phyloP scores from a whole-genome alignment of 2,113 vertebrate species.

The Perca flavescens region DNA sequence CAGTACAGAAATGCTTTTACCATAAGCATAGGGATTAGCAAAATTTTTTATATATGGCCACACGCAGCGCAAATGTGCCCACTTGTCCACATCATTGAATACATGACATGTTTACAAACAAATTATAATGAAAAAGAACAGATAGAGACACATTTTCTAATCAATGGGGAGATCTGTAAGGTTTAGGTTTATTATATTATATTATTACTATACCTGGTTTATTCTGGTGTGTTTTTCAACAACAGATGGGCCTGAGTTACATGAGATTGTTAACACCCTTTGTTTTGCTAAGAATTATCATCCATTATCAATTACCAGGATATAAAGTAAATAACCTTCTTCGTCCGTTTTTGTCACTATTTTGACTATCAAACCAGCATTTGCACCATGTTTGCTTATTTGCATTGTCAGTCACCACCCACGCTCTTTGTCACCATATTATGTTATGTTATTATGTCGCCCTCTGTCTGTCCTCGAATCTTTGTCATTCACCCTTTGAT shows the following conservation, averaged over 20 bases:
- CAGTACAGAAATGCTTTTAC: constrained; percentile 14
- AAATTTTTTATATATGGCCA: constrained; percentile 41
- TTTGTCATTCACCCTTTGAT: constrained; percentile 6
- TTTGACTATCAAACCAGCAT: constrained; percentile 27
- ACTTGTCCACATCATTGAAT: background rate
- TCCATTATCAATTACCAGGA: constrained; percentile 14
- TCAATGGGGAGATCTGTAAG: background rate
- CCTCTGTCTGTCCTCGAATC: constrained; percentile 4
- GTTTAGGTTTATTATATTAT: no score
- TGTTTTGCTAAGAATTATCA: background rate
- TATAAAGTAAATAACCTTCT: constrained; percentile 1
- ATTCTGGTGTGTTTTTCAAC: background rate
- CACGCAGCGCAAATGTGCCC: constrained; percentile 1
- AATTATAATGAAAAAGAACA: background rate
- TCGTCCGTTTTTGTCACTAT: background rate
- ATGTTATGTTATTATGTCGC: background rate
- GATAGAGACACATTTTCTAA: background rate
- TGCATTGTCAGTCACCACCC: background rate
- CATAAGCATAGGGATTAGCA: constrained; percentile 36
- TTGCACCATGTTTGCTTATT: background rate
- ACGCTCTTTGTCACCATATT: background rate
- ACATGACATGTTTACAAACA: background rate
- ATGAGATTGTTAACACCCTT: background rate
- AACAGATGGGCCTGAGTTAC: background rate
- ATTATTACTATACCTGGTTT: background rate